Evolutionary conservation across 2,797 vertebrate genomes (phyloP).

Genomic region (Neostethus bicornis): DNA sequence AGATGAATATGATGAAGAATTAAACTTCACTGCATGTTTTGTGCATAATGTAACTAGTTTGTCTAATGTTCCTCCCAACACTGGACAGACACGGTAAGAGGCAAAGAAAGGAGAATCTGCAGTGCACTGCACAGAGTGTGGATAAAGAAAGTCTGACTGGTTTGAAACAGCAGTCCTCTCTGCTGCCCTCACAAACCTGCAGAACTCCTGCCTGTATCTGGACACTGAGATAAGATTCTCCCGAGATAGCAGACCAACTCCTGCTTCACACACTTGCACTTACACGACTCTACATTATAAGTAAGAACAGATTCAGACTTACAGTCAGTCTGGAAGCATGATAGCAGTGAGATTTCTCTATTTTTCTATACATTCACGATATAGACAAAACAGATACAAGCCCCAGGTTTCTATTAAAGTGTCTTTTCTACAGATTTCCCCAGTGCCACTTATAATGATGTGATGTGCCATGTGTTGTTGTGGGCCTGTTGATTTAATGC

Average conservation of each 20-base stretch:
- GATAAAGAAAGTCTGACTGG: constrained; percentile 60
- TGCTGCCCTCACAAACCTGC: constrained; percentile 56
- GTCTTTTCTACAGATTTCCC: constrained; percentile 63
- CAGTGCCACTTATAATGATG: constrained; percentile 58
- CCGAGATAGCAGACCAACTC: constrained; percentile 54
- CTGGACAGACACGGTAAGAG: constrained; percentile 42
- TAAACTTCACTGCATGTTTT: constrained; percentile 62
- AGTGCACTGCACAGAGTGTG: constrained; percentile 45
- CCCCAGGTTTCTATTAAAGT: constrained; percentile 46
- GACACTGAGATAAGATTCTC: constrained; percentile 72
- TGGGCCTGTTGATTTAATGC: constrained; percentile 69
- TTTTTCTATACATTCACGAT: constrained; percentile 21
- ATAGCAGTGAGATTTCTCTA: constrained; percentile 28
- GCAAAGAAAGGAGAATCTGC: constrained; percentile 39
- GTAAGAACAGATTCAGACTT: constrained; percentile 17
- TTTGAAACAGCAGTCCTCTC: constrained; percentile 58
- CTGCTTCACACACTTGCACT: constrained; percentile 51
- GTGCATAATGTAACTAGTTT: constrained; percentile 69
- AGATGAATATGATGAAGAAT: constrained; percentile 52
- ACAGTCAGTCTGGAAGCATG: constrained; percentile 25
- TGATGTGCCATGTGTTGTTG: constrained; percentile 53
- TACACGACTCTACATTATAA: constrained; percentile 37
- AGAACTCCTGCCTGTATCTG: constrained; percentile 67
- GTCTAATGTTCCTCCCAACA: constrained; percentile 53
- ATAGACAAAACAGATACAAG: constrained; percentile 24